Evolutionary conservation across 2,113 vertebrate species (phyloP).

Genomic region (Silurus meridionalis): DNA sequence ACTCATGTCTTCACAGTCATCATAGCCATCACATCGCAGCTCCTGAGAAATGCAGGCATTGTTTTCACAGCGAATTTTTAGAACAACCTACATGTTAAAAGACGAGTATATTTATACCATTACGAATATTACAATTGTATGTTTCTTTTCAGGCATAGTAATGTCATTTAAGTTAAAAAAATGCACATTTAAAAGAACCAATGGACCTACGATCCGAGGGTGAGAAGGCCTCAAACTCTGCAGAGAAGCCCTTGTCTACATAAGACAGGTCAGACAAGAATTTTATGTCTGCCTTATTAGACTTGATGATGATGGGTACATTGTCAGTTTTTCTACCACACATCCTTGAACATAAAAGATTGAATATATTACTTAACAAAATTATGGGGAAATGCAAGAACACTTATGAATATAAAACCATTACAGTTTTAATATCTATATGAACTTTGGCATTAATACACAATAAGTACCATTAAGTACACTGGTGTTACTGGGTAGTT

Average conservation of each 20-base stretch:
- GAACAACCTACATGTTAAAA: slow-evolving; percentile 72
- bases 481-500: neutral
- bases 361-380: neutral
- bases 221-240: slow-evolving; percentile 80
- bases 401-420: neutral
- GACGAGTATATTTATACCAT: neutral
- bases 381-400: neutral
- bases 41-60: slow-evolving; percentile 75
- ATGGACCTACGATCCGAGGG: slow-evolving; percentile 79
- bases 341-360: slow-evolving; percentile 68
- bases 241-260: slow-evolving; percentile 81
- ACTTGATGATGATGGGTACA: slow-evolving; percentile 71
- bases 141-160: neutral
- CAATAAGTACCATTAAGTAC: neutral
- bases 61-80: slow-evolving; percentile 75
- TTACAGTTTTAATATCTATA: neutral
- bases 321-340: slow-evolving; percentile 72
- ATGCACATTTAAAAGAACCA: neutral
- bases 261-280: slow-evolving; percentile 82
- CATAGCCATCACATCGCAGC: slow-evolving; percentile 83
- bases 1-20: slow-evolving; percentile 83
- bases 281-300: slow-evolving; percentile 69
- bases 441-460: neutral
- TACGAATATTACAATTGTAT: neutral
- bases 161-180: neutral